phyloP scores from a whole-genome alignment of 2,888 invertebrate species.

The Tanypteryx hageni region DNA sequence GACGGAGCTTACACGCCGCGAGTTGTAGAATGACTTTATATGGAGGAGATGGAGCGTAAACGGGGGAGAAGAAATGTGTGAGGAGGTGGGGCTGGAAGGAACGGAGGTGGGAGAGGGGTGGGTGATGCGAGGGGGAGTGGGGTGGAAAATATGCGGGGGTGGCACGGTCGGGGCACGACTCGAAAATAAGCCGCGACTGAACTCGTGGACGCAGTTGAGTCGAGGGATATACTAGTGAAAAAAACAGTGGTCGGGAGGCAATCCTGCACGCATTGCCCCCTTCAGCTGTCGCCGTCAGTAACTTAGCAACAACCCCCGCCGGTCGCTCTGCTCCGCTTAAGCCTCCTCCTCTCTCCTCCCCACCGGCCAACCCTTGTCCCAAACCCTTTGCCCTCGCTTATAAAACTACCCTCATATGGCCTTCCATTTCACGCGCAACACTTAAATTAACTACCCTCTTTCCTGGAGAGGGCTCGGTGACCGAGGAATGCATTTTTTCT shows the following conservation, averaged over 20 bases:
- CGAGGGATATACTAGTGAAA: not conserved
- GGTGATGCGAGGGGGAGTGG: not conserved
- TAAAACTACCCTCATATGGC: slow-evolving; percentile 8
- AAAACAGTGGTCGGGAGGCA: not conserved
- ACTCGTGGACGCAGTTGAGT: not conserved
- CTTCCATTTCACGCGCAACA: not conserved
- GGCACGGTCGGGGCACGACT: not conserved
- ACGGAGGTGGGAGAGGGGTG: not conserved
- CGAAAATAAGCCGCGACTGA: slow-evolving; percentile 1
- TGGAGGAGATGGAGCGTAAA: slow-evolving; percentile 16
- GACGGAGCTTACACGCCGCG: not conserved
- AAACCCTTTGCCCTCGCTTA: not conserved
- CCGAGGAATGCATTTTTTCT: not conserved
- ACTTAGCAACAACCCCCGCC: slow-evolving; percentile 19
- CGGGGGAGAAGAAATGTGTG: not conserved
- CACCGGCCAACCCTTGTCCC: not conserved
- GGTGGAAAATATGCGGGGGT: not conserved
- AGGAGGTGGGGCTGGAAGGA: not conserved
- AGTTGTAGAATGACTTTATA: slow-evolving; percentile 13
- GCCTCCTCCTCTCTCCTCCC: not conserved
- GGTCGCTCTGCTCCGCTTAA: not conserved
- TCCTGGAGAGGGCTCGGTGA: not conserved
- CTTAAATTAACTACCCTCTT: not conserved
- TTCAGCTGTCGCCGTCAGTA: slow-evolving; percentile 16
- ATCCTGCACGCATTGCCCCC: not conserved